A percentile compares a stretch with the other conserved stretches of the same genome.
These are phyloP conservation scores for Julus scandinavius DNA, from an alignment of 2,888 invertebrate species.

Conservation along the genomic window DNA sequence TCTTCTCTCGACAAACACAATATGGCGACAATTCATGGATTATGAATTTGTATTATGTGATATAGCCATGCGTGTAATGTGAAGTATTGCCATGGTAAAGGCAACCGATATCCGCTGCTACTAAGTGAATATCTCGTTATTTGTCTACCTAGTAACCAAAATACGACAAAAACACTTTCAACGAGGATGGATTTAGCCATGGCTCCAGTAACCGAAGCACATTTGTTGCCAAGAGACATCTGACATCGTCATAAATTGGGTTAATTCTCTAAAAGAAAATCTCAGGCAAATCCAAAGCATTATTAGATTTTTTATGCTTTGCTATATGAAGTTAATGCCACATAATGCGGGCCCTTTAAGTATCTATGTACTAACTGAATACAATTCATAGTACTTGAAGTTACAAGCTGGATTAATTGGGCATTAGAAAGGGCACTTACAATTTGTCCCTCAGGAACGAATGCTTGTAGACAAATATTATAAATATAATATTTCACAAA, in stretches of 20 bases:
- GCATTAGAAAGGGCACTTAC: not conserved
- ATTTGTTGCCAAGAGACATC: slow-evolving; percentile 2
- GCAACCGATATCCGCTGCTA: not conserved
- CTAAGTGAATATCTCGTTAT: not conserved
- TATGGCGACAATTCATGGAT: not conserved
- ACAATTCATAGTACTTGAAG: not conserved
- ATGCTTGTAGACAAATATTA: too few species aligned
- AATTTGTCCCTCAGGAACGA: too few species aligned
- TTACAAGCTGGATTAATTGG: not conserved
- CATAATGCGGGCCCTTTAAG: not conserved
- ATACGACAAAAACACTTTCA: not conserved
- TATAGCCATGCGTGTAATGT: not conserved
- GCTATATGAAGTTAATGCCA: not conserved
- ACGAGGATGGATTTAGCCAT: not conserved
- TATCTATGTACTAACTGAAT: not conserved
- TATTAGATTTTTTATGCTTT: slow-evolving; percentile 23
- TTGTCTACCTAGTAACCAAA: not conserved
- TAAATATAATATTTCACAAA: too few species aligned
- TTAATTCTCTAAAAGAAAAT: not conserved
- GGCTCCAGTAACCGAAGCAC: not conserved
- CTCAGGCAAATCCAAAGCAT: not conserved
- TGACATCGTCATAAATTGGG: not conserved
- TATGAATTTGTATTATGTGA: not conserved
- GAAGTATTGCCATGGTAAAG: slow-evolving; percentile 14
- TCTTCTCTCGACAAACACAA: slow-evolving; percentile 7